These are phyloP conservation scores for Hypotaenidia okinawae DNA, from an alignment of 2,797 vertebrate species.

Conservation along the genomic window DNA sequence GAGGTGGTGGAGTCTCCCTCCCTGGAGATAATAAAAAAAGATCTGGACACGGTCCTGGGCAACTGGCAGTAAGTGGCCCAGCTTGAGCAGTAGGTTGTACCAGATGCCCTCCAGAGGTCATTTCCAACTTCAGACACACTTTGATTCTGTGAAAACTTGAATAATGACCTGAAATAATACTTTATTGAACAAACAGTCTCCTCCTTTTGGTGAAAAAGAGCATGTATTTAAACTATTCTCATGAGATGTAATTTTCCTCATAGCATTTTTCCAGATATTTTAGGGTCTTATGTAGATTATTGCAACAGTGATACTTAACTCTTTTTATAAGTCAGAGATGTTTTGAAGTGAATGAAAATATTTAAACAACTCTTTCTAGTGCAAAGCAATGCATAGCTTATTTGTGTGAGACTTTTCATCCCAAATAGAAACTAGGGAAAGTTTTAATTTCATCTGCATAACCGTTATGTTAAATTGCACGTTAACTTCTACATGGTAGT, in stretches of 20 bases:
- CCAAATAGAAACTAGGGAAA: constrained; percentile 12
- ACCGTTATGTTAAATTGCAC: constrained; percentile 17
- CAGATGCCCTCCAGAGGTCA: neutral
- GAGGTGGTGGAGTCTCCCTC: neutral
- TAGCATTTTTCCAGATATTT: neutral
- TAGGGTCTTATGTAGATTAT: neutral
- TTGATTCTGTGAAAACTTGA: neutral
- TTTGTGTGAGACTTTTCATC: neutral
- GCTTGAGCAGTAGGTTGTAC: neutral
- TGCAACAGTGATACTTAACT: neutral
- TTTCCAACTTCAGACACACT: neutral
- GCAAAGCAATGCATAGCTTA: neutral
- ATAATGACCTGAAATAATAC: neutral
- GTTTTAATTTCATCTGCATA: constrained; percentile 43
- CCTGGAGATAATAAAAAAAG: neutral
- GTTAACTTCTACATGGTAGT: constrained; percentile 2
- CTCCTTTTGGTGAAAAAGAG: neutral
- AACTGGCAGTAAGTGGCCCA: neutral
- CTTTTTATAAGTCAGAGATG: neutral
- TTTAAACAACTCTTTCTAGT: neutral
- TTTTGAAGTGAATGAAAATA: neutral
- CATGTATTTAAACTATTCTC: neutral
- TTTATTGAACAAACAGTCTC: neutral
- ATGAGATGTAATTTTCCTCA: neutral
- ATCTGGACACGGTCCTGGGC: fast-evolving